Evolutionary conservation across 2,888 invertebrate genomes (phyloP), one percentile per base, ranked within the genome.

Genomic region (Lasioglossum vierecki): DNA sequence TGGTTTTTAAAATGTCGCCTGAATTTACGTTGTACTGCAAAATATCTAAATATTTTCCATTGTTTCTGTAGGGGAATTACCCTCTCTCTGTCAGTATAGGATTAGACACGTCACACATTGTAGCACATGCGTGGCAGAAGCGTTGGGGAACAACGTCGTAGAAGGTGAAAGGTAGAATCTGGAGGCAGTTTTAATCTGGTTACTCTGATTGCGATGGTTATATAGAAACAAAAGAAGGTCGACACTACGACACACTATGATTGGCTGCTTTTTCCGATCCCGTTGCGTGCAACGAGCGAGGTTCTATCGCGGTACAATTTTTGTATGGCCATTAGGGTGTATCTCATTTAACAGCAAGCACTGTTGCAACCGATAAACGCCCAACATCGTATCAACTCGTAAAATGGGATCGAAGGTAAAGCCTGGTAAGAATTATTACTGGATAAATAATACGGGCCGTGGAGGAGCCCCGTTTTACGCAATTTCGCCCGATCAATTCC

Each of bases 401-500:
- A 66, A 44, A 68, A 77, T 18, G 2, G 26, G 35, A n/a, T 13
- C 26, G 41, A 68, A 30, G 30, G 11, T 18, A 11, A 26, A 53
- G 13, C 39, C 26, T 26, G 39, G 8, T 22, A 68, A n/a, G 46
- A 76, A 83, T 76, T 83, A 83, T 49, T 30, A 39, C 66, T 22
- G 68, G 39, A 73, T 83, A 83, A 83, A 83, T 83, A 83, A 83
- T 44, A 57, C 49, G 76, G 26, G 8, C 15, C 15, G 30, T 26
- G 26, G 44, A n/a, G 71, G 44, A 22, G 66, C 75, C 30, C 49
- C 22, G 68, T 81, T 83, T 83, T 83, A 83, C 76, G 76, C 72
- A 83, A 83, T 83, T 76, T 76, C 57, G 46, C 9, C 15, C 76
- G 44, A 73, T 83, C 77, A 83, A 83, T 83, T 60, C 68, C 66